Evolutionary conservation across 2,113 vertebrate species (phyloP).

Genomic region (Labeo catla): DNA sequence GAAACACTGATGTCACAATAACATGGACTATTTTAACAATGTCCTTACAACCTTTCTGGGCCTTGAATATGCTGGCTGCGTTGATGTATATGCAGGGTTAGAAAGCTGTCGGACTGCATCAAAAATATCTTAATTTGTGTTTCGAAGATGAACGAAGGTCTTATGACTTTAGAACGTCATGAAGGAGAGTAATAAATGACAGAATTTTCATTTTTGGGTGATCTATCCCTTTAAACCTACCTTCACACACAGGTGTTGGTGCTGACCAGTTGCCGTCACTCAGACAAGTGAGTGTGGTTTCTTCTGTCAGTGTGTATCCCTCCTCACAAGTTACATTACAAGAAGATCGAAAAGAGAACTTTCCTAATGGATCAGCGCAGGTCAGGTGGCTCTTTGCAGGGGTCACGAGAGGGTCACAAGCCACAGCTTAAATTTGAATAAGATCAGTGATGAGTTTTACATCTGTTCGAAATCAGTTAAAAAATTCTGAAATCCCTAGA

Average conservation of each 20-base stretch:
- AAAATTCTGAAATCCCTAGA: too few relatives aligned
- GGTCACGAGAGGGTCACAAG: constrained; percentile 50
- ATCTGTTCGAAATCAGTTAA: neutral
- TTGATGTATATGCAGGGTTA: too few relatives aligned
- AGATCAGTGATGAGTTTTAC: neutral
- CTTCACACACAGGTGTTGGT: constrained; percentile 54
- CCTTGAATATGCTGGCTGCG: too few relatives aligned
- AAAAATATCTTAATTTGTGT: too few relatives aligned
- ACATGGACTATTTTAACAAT: too few relatives aligned
- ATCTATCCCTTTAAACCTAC: constrained; percentile 23
- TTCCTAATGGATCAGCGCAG: constrained; percentile 57
- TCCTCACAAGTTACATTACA: constrained; percentile 70
- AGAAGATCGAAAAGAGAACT: constrained; percentile 58
- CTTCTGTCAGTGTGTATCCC: constrained; percentile 66
- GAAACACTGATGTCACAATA: too few relatives aligned
- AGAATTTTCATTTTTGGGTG: too few relatives aligned
- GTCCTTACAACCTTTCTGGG: too few relatives aligned
- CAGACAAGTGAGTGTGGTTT: constrained; percentile 54
- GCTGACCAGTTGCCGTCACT: constrained; percentile 63
- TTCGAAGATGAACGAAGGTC: too few relatives aligned
- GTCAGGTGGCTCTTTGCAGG: constrained; percentile 57
- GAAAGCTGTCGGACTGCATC: too few relatives aligned
- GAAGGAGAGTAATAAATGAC: too few relatives aligned
- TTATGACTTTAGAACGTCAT: too few relatives aligned
- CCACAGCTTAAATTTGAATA: constrained; percentile 1